Conservation (phyloP, 2,888 invertebrate genomes). For the Dryomyza anilis region DNA sequence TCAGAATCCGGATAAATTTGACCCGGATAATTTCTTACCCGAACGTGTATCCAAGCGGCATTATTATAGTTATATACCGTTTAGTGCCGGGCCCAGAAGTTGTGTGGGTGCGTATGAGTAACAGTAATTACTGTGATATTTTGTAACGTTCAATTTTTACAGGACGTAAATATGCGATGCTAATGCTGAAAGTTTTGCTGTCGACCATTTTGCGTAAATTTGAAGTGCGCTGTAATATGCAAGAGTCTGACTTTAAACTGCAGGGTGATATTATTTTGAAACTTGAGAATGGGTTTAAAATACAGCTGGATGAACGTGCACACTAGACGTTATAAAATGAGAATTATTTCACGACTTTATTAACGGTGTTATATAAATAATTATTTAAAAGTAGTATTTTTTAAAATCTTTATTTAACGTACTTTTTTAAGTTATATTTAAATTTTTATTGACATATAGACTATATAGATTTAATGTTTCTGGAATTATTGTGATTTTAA, state of each 20-base stretch:
- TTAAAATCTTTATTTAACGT: background rate
- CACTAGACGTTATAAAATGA: too few relatives aligned
- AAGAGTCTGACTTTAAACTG: slow-evolving; percentile 71
- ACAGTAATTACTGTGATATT: too few relatives aligned
- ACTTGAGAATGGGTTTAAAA: slow-evolving; percentile 73
- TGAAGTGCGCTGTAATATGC: slow-evolving; percentile 67
- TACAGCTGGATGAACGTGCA: slow-evolving; percentile 70
- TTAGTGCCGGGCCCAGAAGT: slow-evolving; percentile 81
- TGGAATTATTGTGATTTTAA: background rate
- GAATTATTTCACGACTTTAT: background rate
- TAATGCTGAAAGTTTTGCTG: slow-evolving; percentile 75
- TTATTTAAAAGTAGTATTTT: background rate
- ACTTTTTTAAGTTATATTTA: background rate
- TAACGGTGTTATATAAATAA: background rate
- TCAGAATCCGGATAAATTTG: slow-evolving; percentile 72
- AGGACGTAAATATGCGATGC: slow-evolving; percentile 79
- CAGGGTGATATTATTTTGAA: slow-evolving; percentile 78
- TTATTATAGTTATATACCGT: slow-evolving; percentile 80
- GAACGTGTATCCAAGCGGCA: slow-evolving; percentile 76
- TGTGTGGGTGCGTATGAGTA: too few relatives aligned
- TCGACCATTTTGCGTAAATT: slow-evolving; percentile 75
- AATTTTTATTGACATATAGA: background rate
- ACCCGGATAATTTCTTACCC: slow-evolving; percentile 81
- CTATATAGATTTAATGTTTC: background rate
- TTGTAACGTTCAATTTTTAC: too few relatives aligned